Conservation (phyloP, 2,888 invertebrate genomes). For the Eurytoma californica region DNA sequence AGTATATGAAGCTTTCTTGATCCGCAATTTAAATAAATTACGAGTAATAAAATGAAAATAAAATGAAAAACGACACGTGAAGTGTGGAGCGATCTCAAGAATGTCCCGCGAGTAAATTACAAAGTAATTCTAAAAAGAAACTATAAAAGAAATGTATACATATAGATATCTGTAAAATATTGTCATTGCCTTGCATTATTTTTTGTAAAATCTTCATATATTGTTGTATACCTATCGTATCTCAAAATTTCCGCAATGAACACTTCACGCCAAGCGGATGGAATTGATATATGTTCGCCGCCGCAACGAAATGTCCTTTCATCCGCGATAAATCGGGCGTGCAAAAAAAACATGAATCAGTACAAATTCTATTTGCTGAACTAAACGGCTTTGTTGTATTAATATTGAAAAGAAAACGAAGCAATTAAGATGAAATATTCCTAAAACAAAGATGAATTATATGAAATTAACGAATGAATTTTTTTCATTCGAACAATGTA, state of each 20-base stretch:
- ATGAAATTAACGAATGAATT: neutral
- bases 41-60: neutral
- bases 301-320: too few species aligned
- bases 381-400: constrained; percentile 22
- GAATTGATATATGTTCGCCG: constrained; percentile 30
- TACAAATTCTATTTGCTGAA: constrained; percentile 38
- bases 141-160: too few species aligned
- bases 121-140: neutral
- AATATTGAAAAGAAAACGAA: constrained; percentile 15
- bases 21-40: constrained; percentile 24
- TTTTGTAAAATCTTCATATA: constrained; percentile 22
- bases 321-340: neutral
- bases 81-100: constrained; percentile 6
- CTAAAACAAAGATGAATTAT: constrained; percentile 17
- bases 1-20: constrained; percentile 10
- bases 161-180: constrained; percentile 1
- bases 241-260: neutral
- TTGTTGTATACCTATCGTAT: constrained; percentile 10
- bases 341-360: constrained; percentile 17
- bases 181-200: constrained; percentile 8
- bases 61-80: constrained; percentile 5
- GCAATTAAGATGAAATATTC: constrained; percentile 16
- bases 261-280: constrained; percentile 13
- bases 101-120: constrained; percentile 16
- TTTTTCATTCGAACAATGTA: too few species aligned